phyloP scores from a whole-genome alignment of 2,113 vertebrate species.

The Butastur rufipennis region DNA sequence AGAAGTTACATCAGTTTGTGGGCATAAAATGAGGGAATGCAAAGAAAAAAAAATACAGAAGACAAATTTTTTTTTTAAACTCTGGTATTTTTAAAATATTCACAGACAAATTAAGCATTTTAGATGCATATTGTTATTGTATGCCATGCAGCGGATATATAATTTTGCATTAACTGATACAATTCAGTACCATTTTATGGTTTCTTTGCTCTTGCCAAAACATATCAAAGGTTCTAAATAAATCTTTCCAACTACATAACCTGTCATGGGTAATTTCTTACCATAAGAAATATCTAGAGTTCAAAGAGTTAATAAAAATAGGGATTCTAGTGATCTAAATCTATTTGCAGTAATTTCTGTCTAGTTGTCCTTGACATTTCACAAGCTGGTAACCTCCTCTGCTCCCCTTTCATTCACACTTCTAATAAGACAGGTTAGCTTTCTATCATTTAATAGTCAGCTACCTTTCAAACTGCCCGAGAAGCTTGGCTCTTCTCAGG shows the following conservation, averaged over 20 bases:
- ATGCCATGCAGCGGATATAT: neutral
- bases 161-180: neutral
- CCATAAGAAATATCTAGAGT: slow-evolving; percentile 31
- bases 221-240: neutral
- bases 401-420: slow-evolving; percentile 34
- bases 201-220: neutral
- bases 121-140: neutral
- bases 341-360: slow-evolving; percentile 57
- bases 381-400: slow-evolving; percentile 42
- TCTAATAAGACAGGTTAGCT: slow-evolving; percentile 52
- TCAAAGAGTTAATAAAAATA: slow-evolving; percentile 62
- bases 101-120: neutral
- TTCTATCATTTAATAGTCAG: slow-evolving; percentile 45
- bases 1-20: neutral
- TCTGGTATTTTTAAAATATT: neutral
- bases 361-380: slow-evolving; percentile 55
- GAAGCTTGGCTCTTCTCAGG: slow-evolving; percentile 11
- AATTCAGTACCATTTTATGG: neutral
- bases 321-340: slow-evolving; percentile 45
- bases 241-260: slow-evolving; percentile 3
- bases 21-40: neutral
- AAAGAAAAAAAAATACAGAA: neutral
- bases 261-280: slow-evolving; percentile 12
- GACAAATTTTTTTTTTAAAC: neutral
- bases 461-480: neutral